These are phyloP conservation scores for Cebus imitator DNA, from an alignment of 2,113 vertebrate genomes.

Conservation along the genomic window DNA sequence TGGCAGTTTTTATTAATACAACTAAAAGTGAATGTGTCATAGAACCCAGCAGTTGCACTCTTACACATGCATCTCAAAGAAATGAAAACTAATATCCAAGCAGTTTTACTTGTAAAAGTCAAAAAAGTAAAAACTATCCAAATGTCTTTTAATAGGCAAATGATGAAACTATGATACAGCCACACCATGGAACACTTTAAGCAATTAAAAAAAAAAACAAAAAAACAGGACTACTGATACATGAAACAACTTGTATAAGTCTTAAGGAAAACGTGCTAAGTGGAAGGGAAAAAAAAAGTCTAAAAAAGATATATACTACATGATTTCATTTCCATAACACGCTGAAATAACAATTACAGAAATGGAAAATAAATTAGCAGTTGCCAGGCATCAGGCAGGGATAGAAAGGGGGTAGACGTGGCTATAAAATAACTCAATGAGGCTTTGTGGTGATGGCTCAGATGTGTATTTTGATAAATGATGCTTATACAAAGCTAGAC, in stretches of 20 bases:
- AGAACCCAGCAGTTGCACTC: background rate
- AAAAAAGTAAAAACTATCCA: background rate
- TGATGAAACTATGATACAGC: background rate
- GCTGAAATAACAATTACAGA: background rate
- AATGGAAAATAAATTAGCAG: background rate
- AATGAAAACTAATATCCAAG: constrained; percentile 27
- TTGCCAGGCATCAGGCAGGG: background rate
- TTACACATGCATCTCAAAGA: background rate
- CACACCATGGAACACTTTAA: background rate
- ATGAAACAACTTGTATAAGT: background rate
- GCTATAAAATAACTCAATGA: background rate
- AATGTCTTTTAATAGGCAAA: background rate
- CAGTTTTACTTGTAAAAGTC: background rate
- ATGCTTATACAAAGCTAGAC: background rate
- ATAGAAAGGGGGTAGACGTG: background rate
- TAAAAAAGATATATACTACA: background rate
- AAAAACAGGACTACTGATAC: background rate
- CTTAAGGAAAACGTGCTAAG: background rate
- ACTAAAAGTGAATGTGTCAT: background rate
- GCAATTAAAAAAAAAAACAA: background rate
- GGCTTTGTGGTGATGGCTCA: background rate
- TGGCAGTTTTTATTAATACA: background rate
- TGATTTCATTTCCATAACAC: background rate
- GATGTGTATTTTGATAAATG: background rate
- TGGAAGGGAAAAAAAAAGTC: background rate